Evolutionary conservation across 30 jellyfish, hydroid and myxozoan genomes (phyloP), one percentile per base, ranked within the genome.

Genomic region (Pelagia noctiluca): DNA sequence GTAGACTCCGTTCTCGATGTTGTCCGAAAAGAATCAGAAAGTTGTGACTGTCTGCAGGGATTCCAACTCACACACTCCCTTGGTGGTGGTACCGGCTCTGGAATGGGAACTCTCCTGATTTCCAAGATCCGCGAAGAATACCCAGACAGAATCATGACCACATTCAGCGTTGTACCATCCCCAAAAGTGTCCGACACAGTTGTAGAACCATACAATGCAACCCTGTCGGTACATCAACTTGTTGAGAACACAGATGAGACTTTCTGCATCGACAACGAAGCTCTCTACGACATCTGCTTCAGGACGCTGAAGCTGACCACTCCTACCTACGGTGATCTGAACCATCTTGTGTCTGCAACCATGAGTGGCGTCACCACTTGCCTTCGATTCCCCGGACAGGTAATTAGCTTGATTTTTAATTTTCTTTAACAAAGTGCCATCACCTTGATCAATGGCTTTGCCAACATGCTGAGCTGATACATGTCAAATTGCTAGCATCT

Each of bases 11-110:
- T 88, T 0, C 73, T 88, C 0, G 97, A 88, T 65, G 95, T 88
- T 0, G 95, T 88, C 0, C 50, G 97, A 0, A 90, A 90, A 57
- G 97, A 90, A 36, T 69, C 96, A 1, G 97, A 90, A 37, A 83
- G 90, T 50, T 90, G 97, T 78, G 97, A 90, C 64, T 90, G 90
- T 60, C 76, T 90, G 64, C 97, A 90, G 78, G 97, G 97, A 10
- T 90, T 90, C 87, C 97, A 90, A 75, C 82, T 90, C 33, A 90
- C 97, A 0, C 97, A 90, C 71, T 90, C 97, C 25, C 92, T 90
- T 66, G 97, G 97, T 47, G 97, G 97, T 11, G 97, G 97, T 19
- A 90, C 97, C 18, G 97, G 97, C 7, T 82, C 96, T 77, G 97
- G 97, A n/a, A 83, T 90, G 97, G 97, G 97, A 50, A 90, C 97